phyloP scores from a whole-genome alignment of 2,888 invertebrate genomes.

The Rhagonycha fulva region DNA sequence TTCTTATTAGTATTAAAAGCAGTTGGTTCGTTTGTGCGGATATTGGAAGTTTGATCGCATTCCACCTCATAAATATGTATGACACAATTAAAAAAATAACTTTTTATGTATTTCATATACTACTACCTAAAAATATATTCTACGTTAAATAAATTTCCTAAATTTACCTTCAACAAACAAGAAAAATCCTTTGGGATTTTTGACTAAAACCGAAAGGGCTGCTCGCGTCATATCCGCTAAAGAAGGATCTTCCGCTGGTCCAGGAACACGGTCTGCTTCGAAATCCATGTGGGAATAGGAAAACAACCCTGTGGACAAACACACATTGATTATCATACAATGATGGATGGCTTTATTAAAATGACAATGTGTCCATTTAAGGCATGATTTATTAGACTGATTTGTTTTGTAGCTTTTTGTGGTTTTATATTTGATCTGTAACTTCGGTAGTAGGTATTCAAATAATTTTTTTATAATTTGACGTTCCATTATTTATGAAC shows the following conservation, averaged over 20 bases:
- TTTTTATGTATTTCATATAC: background rate
- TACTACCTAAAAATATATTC: background rate
- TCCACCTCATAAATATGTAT: background rate
- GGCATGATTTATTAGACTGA: background rate
- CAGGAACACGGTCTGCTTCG: slow-evolving; percentile 72
- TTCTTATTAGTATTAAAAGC: background rate
- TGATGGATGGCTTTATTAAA: slow-evolving; percentile 17
- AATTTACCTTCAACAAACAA: slow-evolving; percentile 73
- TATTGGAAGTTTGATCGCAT: background rate
- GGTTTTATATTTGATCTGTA: background rate
- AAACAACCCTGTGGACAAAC: slow-evolving; percentile 64
- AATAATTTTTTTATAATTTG: background rate
- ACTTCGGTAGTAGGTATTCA: background rate
- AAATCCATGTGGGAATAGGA: slow-evolving; percentile 82
- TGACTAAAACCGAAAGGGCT: slow-evolving; percentile 70
- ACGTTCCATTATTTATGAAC: background rate
- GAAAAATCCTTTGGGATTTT: slow-evolving; percentile 76
- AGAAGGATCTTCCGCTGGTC: slow-evolving; percentile 72
- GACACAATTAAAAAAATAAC: background rate
- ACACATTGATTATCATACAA: slow-evolving; percentile 1
- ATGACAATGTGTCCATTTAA: slow-evolving; percentile 5
- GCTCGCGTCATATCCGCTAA: slow-evolving; percentile 77
- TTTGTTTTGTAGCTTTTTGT: slow-evolving; percentile 1
- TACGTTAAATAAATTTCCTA: background rate
- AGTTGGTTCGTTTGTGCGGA: background rate